Base-by-base conservation (phyloP, 2,113 vertebrate genomes). In the Mus pahari region DNA sequence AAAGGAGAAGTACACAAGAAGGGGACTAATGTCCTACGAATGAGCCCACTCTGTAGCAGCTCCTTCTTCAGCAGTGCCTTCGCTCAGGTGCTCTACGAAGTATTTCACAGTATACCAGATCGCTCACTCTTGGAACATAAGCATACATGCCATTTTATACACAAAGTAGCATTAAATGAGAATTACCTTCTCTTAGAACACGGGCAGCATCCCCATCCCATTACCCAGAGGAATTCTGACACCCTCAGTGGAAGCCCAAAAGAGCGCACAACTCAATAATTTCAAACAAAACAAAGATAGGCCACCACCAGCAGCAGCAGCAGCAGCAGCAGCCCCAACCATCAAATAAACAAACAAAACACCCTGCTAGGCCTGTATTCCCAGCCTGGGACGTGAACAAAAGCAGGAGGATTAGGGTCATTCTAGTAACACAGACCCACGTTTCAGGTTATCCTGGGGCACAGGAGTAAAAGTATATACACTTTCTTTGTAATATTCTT, bases 151-250 rank as follows among this genome's bases (percentile, higher is more conserved):
- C 92, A 86, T 66, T 82, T 64, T 55, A 90, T 5, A 31, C 28
- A 66, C 64, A 66, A 31, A 66, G 28, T 53, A 90, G 45, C 14
- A 81, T 81, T 16, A 64, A 58, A n/a, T 50, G 45, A 33, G 42
- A 90, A 89, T 66, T 48, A 77, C n/a, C 14, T 87, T 74, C 55
- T 92, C 50, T 92, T 31, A 94, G 90, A 96, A 79, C 60, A 68
- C 0, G 12, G 48, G 55, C 31, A 50, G 31, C 20, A 71, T 24
- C 22, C 31, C 48, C 28, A 79, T 19, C 77, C 28, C 77, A 53
- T 53, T 53, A 53, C 31, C 77, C 33, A 53, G 31, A 79, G 28
- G 48, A 36, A 53, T 79, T 53, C 77, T 53, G 48, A 53, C 48
- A 36, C 31, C 14, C 31, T 53, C 7, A 53, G 28, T 53, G 48